phyloP scores from a whole-genome alignment of 2,113 vertebrate species.

The Mustela nigripes region DNA sequence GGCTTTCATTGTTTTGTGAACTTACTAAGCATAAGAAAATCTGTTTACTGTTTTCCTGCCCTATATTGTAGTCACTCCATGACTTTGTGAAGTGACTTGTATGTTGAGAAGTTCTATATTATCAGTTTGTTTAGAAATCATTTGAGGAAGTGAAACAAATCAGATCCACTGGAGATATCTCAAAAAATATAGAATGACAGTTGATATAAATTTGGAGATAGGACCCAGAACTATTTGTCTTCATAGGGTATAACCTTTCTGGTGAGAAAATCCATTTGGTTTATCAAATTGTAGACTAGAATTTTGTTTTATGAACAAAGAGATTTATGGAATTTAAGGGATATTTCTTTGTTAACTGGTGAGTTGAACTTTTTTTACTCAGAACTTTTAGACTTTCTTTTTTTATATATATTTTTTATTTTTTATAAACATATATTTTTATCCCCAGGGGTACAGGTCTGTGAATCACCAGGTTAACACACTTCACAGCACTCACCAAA shows the following conservation, averaged over 20 bases:
- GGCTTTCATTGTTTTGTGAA: background rate
- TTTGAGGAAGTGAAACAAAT: background rate
- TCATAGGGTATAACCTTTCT: conserved; percentile 32
- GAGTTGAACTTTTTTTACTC: background rate
- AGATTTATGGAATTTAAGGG: conserved; percentile 43
- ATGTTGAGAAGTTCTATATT: background rate
- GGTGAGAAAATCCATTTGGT: conserved; percentile 53
- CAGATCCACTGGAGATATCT: background rate
- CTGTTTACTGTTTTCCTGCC: background rate
- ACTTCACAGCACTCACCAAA: too few species aligned
- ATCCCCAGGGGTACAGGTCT: too few species aligned
- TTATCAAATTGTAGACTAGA: conserved; percentile 60
- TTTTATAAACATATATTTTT: too few species aligned
- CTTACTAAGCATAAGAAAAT: background rate
- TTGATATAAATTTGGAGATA: background rate
- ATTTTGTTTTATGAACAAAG: conserved; percentile 33
- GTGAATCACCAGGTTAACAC: too few species aligned
- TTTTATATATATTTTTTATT: too few species aligned
- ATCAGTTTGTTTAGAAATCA: background rate
- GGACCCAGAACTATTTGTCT: conserved; percentile 16
- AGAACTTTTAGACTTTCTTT: background rate
- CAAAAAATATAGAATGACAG: background rate
- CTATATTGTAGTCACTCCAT: background rate
- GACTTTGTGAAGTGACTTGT: background rate
- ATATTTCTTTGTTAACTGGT: background rate